These are phyloP conservation scores for Thereuonema tuberculata DNA, from an alignment of 1,140 invertebrate genomes.

Conservation along the genomic window DNA sequence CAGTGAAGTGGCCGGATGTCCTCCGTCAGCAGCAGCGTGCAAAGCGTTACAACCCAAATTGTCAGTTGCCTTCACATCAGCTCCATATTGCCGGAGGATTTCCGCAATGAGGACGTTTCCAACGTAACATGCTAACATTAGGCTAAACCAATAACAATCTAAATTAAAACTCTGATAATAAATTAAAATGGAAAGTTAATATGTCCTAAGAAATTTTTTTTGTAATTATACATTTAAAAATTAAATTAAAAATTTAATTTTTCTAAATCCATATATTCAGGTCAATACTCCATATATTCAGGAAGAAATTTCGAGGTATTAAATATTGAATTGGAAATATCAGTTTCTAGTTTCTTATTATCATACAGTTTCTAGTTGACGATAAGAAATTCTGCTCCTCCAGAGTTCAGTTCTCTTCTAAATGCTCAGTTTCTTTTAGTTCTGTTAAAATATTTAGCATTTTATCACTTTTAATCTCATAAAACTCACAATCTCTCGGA, in stretches of 20 bases:
- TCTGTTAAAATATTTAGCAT: too few species aligned
- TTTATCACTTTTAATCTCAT: too few species aligned
- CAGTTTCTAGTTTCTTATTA: too few species aligned
- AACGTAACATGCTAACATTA: neutral
- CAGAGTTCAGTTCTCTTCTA: too few species aligned
- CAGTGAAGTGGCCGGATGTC: neutral
- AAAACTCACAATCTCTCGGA: too few species aligned
- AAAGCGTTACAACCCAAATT: neutral
- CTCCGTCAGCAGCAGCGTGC: slow-evolving; percentile 1
- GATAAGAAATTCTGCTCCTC: too few species aligned
- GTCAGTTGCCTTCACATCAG: neutral
- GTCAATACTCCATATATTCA: neutral
- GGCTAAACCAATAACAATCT: neutral
- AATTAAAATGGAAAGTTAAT: too few species aligned
- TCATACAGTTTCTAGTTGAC: too few species aligned
- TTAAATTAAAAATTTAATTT: too few species aligned
- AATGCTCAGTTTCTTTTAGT: too few species aligned
- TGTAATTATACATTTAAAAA: too few species aligned
- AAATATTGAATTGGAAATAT: neutral
- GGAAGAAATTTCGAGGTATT: neutral
- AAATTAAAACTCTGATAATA: neutral
- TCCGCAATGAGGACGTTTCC: neutral
- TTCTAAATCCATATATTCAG: neutral
- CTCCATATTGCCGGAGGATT: neutral
- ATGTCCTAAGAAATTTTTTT: too few species aligned